phyloP scores from a whole-genome alignment of 1,140 invertebrate species.

The Melipona quadrifasciata region DNA sequence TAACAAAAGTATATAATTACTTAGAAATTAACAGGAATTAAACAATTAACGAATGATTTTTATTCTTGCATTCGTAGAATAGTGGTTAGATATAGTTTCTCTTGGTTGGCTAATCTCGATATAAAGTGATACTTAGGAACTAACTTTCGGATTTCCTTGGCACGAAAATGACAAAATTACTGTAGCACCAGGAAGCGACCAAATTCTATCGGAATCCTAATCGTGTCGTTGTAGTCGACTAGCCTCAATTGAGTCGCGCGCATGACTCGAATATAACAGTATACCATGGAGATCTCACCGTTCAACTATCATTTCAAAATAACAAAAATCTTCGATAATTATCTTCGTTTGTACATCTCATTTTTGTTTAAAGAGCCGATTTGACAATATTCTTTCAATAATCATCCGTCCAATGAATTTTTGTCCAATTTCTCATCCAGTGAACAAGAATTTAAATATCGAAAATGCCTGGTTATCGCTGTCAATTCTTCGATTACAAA shows the following conservation, averaged over 20 bases:
- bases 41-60: not conserved
- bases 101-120: not conserved
- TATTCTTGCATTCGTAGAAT: not conserved
- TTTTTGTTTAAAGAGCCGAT: not conserved
- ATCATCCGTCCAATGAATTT: no score
- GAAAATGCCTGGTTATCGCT: no score
- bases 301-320: not conserved
- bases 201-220: conserved; percentile 21
- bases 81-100: not conserved
- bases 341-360: not conserved
- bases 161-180: not conserved
- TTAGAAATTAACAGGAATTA: not conserved
- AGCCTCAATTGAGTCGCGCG: conserved; percentile 5
- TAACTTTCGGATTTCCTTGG: not conserved
- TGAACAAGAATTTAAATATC: no score
- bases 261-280: conserved; percentile 16
- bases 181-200: not conserved
- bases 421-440: no score
- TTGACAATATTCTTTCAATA: no score
- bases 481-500: not conserved
- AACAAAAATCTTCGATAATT: not conserved
- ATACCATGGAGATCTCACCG: not conserved
- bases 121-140: not conserved
- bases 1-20: not conserved
- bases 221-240: conserved; percentile 5